Base-by-base conservation (phyloP, 2,113 vertebrate species). In the Desmodus rotundus region DNA sequence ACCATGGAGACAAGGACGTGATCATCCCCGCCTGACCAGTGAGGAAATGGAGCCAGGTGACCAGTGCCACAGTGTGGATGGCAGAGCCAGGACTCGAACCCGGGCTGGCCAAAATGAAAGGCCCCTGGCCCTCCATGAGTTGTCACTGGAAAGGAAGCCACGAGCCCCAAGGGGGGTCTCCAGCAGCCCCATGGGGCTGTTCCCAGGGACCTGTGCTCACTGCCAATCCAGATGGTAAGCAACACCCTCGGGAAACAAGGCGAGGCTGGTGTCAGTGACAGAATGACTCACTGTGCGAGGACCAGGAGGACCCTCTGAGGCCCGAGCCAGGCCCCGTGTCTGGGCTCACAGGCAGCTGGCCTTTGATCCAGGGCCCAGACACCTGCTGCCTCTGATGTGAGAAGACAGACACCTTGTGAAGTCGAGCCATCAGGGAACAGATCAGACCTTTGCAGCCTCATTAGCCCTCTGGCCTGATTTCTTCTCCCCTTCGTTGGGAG, bases 401-500 rank as follows among this genome's bases (percentile, higher is more conserved):
- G 82, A 28, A 10, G 36, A 43, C 6, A 10, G 41, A 31, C 6
- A 74, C 43, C 72, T 73, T 45, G 38, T 77, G 94, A 90, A 97
- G 87, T 84, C 90, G 41, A 73, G 74, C 52, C 95, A 45, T 63
- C 63, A 22, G 84, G 96, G 77, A 81, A 41, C 80, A 67, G 93
- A 95, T 74, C 65, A 50, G 86, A 89, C 67, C 87, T 8, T 1
- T 7, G 36, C 41, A 28, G 41, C 90, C 96, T 97, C 96, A 80
- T 97, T 94, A 91, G 77, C 4, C 68, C 52, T 74, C 81, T 95
- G 96, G 95, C 97, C 97, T 94, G 95, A 88, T 97, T 97, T 96
- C 65, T 33, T 65, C 90, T 68, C 56, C 74, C 61, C 38, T 47
- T 92, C 12, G 0, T 73, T 0, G 11, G 43, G 90, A 91, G 72